Conservation (phyloP, 2,888 invertebrate genomes). For the Lasioglossum morio region DNA sequence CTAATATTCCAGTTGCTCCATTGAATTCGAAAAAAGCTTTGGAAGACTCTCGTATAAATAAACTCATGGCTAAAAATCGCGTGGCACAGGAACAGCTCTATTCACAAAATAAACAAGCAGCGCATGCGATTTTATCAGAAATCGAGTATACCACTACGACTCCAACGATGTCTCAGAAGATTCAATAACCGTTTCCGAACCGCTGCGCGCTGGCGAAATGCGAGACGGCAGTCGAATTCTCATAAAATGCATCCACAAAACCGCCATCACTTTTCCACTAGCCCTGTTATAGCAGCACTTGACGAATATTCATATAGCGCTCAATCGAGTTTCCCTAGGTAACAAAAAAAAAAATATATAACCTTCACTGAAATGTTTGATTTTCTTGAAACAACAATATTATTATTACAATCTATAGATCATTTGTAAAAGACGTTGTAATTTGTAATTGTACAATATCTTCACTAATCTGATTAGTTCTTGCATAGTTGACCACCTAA, state of each 20-base stretch:
- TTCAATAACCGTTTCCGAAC: conserved; percentile 7
- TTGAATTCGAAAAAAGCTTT: background rate
- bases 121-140: background rate
- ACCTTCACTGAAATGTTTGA: background rate
- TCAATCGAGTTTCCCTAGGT: background rate
- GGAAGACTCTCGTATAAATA: background rate
- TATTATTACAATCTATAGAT: no score
- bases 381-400: background rate
- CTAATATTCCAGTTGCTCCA: background rate
- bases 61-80: background rate
- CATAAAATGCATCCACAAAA: conserved; percentile 11
- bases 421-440: no score
- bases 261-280: conserved; percentile 5
- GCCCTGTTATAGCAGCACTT: background rate
- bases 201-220: background rate
- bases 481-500: no score
- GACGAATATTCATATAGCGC: background rate
- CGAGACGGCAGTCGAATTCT: conserved; percentile 11
- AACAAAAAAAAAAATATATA: background rate
- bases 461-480: no score
- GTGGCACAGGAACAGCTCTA: background rate
- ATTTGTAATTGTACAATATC: no score
- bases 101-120: background rate
- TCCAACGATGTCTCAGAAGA: background rate
- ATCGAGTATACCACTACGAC: background rate